A percentile compares a stretch with the other conserved stretches of the same genome.
Evolutionary conservation across 2,797 vertebrate species (phyloP).

Genomic region (Bryconaethiops microstoma): DNA sequence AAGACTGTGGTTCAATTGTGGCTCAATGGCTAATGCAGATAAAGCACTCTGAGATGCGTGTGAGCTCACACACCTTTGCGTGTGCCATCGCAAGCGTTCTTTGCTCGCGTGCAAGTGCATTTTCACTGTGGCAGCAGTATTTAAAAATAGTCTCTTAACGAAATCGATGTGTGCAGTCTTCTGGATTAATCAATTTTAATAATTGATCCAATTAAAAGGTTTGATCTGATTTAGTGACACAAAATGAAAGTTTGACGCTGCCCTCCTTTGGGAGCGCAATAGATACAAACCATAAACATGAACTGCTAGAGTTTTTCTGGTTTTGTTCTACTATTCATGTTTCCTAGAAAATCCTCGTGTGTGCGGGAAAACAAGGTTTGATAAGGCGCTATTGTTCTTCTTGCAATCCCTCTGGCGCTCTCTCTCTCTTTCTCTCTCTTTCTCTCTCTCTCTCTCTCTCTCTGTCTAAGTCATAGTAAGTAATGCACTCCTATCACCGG

Average conservation of each 20-base stretch:
- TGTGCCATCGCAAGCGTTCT: background rate
- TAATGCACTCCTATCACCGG: conserved; percentile 22
- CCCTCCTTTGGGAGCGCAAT: conserved; percentile 21
- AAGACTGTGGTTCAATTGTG: background rate
- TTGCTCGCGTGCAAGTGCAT: background rate
- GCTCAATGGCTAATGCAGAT: background rate
- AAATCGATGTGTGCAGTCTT: conserved; percentile 44
- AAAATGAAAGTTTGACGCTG: conserved; percentile 39
- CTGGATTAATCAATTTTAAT: conserved; percentile 45
- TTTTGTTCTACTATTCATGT: background rate
- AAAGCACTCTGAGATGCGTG: background rate
- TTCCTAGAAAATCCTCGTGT: background rate
- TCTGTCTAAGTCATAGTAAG: conserved; percentile 13
- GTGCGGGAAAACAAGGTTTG: background rate
- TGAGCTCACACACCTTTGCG: background rate
- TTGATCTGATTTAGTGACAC: conserved; percentile 26
- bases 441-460: background rate
- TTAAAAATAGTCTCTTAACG: conserved; percentile 35
- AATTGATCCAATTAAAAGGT: conserved; percentile 53
- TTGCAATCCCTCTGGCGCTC: background rate
- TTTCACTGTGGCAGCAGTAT: conserved; percentile 40
- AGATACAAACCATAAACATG: background rate
- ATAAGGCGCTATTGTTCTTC: conserved; percentile 6
- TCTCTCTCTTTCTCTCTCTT: background rate
- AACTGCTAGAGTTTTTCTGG: background rate